Evolutionary conservation across 2,113 vertebrate species (phyloP).

Genomic region (Seriola aureovittata): DNA sequence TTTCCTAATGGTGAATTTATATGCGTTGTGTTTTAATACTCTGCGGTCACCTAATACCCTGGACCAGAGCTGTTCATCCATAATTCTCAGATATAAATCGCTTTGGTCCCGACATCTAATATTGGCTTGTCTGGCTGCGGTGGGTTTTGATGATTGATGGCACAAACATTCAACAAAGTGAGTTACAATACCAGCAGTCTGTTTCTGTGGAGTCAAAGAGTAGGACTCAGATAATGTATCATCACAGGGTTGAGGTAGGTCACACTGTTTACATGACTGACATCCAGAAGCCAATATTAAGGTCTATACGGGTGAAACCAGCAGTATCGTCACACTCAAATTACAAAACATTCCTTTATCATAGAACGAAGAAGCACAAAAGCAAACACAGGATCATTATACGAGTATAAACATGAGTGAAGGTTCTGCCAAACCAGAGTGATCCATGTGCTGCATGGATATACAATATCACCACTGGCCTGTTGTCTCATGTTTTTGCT

Average conservation of each 20-base stretch:
- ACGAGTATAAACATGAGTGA: conserved; percentile 5
- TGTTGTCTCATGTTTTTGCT: conserved; percentile 27
- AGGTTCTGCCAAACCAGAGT: conserved; percentile 18
- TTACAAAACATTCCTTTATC: background rate
- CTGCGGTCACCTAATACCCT: conserved; percentile 68
- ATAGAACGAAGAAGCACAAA: background rate
- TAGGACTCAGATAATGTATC: conserved; percentile 33
- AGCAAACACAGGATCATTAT: background rate
- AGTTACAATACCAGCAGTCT: conserved; percentile 49
- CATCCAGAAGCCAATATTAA: conserved; percentile 1
- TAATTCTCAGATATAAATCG: conserved; percentile 67
- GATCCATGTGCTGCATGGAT: conserved; percentile 35
- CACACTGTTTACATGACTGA: conserved; percentile 25
- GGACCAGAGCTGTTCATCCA: conserved; percentile 63
- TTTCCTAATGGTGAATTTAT: conserved; percentile 67
- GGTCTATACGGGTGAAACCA: background rate
- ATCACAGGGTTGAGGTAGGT: conserved; percentile 31
- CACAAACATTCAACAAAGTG: conserved; percentile 60
- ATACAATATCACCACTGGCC: conserved; percentile 28
- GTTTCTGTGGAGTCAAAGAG: conserved; percentile 33
- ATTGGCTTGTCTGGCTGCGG: conserved; percentile 60
- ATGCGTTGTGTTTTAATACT: conserved; percentile 72
- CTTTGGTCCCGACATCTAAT: conserved; percentile 65
- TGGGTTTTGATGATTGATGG: conserved; percentile 73
- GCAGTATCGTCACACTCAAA: background rate